Percentiles rank a stretch among this genome's conserved stretches.
Evolutionary conservation across 2,797 vertebrate genomes (phyloP).

Genomic region (Platalea minor): DNA sequence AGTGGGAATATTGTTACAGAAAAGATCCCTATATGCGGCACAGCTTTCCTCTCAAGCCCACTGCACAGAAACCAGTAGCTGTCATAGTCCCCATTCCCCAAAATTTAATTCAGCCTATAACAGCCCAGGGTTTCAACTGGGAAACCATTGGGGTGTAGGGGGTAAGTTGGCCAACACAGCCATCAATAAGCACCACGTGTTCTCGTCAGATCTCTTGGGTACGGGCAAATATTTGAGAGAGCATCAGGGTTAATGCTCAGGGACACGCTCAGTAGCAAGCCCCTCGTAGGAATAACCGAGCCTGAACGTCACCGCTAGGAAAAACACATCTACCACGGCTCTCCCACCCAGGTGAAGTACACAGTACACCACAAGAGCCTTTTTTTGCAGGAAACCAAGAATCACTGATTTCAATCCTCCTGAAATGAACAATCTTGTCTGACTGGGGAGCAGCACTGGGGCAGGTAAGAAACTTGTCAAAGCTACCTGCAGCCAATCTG

Average conservation of each 20-base stretch:
- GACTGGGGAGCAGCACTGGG: rapidly evolving
- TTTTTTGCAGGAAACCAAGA: background rate
- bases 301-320: background rate
- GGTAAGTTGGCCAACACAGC: background rate
- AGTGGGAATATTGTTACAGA: background rate
- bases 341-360: background rate
- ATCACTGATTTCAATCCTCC: background rate
- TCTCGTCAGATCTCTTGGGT: background rate
- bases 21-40: background rate
- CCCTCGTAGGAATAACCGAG: background rate
- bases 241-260: background rate
- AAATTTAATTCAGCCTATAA: background rate
- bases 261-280: background rate
- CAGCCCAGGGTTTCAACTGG: background rate
- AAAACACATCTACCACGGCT: background rate
- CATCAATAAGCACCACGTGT: background rate
- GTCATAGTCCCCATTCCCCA: background rate
- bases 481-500: background rate
- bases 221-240: background rate
- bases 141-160: background rate
- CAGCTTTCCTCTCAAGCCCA: background rate
- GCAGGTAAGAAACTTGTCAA: background rate
- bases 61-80: background rate
- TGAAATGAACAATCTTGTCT: background rate
- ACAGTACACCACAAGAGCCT: background rate